Percentiles rank a stretch among this genome's conserved stretches.
These are phyloP conservation scores for Phalangium opilio DNA, from an alignment of 2,888 invertebrate genomes.

Conservation along the genomic window DNA sequence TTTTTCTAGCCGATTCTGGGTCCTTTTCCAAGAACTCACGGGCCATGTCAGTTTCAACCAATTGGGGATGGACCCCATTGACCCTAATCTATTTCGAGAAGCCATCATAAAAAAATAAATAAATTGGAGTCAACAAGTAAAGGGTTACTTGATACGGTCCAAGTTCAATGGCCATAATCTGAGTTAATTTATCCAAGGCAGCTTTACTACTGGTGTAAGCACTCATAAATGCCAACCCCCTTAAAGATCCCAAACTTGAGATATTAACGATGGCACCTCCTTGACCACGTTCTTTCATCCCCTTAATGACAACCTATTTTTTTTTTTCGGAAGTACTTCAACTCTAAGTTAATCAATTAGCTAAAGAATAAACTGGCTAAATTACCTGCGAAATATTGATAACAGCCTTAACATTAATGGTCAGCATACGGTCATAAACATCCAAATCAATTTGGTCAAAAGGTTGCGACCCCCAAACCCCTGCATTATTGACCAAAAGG, in stretches of 20 bases:
- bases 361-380: too few species aligned
- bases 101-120: constrained; percentile 3
- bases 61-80: constrained; percentile 87
- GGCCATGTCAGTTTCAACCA: constrained; percentile 84
- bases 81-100: constrained; percentile 47
- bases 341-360: too few species aligned
- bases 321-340: too few species aligned
- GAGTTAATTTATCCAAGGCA: constrained; percentile 68
- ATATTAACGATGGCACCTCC: constrained; percentile 75
- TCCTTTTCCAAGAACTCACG: constrained; percentile 47
- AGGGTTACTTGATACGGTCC: constrained; percentile 49
- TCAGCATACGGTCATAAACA: too few species aligned
- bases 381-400: too few species aligned
- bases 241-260: constrained; percentile 51
- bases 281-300: constrained; percentile 51
- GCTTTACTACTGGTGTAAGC: constrained; percentile 73
- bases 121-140: too few species aligned
- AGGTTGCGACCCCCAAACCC: too few species aligned
- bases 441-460: too few species aligned
- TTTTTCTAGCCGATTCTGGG: constrained; percentile 49
- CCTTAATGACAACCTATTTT: constrained; percentile 52
- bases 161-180: constrained; percentile 69
- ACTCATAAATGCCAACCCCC: constrained; percentile 26
- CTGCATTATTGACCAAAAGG: too few species aligned
- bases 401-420: too few species aligned